Evolutionary conservation across 1,140 invertebrate species (phyloP), one percentile per base, ranked within the genome.

Genomic region (Drosophila insularis): DNA sequence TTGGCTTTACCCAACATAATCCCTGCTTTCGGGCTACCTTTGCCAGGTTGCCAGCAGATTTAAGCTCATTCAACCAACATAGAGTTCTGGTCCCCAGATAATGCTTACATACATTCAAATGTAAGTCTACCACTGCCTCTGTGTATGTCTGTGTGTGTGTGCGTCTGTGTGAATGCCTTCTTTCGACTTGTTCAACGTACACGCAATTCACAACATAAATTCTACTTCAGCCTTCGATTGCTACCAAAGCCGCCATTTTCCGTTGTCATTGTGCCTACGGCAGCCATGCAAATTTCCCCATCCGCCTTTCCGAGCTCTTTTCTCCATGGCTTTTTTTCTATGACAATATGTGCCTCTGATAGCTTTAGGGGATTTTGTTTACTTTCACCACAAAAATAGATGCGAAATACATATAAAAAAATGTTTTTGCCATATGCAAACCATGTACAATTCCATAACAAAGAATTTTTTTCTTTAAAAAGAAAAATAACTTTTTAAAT

Each of bases 151-250:
- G 7, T 68, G 23, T 67, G 43, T 39, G 7, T 67, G 65, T 64
- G 11, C 63, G 53, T 76, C 8, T 64, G 65, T 35, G 35, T 62
- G 71, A 66, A 62, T 80, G 78, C 65, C 46, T 75, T 74, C 68
- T 75, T 67, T 69, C 63, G 55, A 58, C 69, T 50, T 71, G 67
- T 50, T 66, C 58, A 23, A 58, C 55, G 14, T 58, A 58, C 55
- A 35, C 55, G 55, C 55, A 58, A 58, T 58, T 58, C 35, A 58
- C 55, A 58, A 58, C 55, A 58, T 58, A 58, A 58, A 58, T 58
- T 58, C 55, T 35, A 35, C 55, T 58, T 58, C 40, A 66, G 74
- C 68, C 75, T 78, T 64, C 66, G 55, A 58, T 58, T 40, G 59
- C 68, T 46, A 60, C 61, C 65, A 63, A 56, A 23, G 23, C 10